Evolutionary conservation across 2,888 invertebrate species (phyloP).

Genomic region (Apotomis betuletana): DNA sequence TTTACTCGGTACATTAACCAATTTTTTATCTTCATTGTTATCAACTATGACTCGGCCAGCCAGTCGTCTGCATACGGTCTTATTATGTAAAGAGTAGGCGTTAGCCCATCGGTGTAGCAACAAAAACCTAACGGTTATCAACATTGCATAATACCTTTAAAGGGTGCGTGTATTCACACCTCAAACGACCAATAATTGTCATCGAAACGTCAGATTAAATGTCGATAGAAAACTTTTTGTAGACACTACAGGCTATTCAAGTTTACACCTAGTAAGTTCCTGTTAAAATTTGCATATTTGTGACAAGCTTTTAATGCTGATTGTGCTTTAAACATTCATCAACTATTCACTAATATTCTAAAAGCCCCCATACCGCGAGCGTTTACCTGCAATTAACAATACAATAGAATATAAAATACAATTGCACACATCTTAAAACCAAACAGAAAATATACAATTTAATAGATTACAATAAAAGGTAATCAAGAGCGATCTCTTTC

Average conservation of each 20-base stretch:
- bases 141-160: conserved; percentile 64
- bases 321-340: too few relatives aligned
- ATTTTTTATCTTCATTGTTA: conserved; percentile 37
- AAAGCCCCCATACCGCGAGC: too few relatives aligned
- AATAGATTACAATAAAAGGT: too few relatives aligned
- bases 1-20: conserved; percentile 5
- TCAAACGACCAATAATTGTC: conserved; percentile 35
- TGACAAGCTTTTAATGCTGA: too few relatives aligned
- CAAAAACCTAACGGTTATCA: conserved; percentile 66
- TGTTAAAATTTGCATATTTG: too few relatives aligned
- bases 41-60: conserved; percentile 19
- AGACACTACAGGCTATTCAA: neutral
- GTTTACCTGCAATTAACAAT: too few relatives aligned
- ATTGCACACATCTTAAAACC: too few relatives aligned
- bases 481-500: too few relatives aligned
- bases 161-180: conserved; percentile 50
- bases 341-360: too few relatives aligned
- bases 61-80: conserved; percentile 39
- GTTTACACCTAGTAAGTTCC: conserved; percentile 10
- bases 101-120: conserved; percentile 69
- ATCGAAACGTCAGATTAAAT: neutral
- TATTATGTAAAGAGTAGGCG: conserved; percentile 69
- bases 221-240: conserved; percentile 4
- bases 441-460: too few relatives aligned
- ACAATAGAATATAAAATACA: too few relatives aligned